Percentiles rank a stretch among this genome's conserved stretches.
Evolutionary conservation across 2,797 vertebrate genomes (phyloP).

Genomic region (Pyrocephalus nanus): DNA sequence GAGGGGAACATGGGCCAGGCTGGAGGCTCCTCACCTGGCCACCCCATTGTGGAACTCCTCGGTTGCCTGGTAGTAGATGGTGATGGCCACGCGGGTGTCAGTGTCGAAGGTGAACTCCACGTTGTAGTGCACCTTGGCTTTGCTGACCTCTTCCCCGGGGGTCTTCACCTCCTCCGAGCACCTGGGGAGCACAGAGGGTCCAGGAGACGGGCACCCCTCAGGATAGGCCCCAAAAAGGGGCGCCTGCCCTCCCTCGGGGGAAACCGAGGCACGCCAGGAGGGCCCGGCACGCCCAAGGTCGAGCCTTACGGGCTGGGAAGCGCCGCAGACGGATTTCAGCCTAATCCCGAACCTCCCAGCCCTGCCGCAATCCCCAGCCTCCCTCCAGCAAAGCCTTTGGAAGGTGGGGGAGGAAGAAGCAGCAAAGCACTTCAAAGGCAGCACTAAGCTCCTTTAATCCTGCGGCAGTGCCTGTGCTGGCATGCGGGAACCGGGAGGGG

Average conservation of each 20-base stretch:
- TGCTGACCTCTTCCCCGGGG: constrained; percentile 83
- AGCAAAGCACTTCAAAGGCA: constrained; percentile 54
- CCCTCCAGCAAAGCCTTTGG: constrained; percentile 5
- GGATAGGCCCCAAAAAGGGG: not conserved
- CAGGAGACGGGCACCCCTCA: accelerated
- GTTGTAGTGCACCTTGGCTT: constrained; percentile 88
- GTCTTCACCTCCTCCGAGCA: constrained; percentile 92
- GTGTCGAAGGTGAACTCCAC: constrained; percentile 98
- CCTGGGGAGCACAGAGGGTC: constrained; percentile 67
- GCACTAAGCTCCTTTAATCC: constrained; percentile 37
- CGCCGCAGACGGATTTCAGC: not conserved
- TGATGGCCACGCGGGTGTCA: constrained; percentile 93
- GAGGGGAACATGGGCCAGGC: no score
- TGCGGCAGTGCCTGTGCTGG: not conserved
- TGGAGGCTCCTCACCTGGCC: constrained; percentile 82
- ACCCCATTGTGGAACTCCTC: constrained; percentile 96
- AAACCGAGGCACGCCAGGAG: not conserved
- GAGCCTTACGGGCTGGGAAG: not conserved
- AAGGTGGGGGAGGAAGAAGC: not conserved
- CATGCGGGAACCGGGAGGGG: not conserved
- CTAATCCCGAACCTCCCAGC: not conserved
- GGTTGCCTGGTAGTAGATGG: constrained; percentile 96
- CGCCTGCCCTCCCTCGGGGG: not conserved
- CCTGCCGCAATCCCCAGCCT: not conserved
- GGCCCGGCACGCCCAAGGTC: accelerated